phyloP scores from a whole-genome alignment of 2,113 vertebrate species.

The Eurystomus gularis region DNA sequence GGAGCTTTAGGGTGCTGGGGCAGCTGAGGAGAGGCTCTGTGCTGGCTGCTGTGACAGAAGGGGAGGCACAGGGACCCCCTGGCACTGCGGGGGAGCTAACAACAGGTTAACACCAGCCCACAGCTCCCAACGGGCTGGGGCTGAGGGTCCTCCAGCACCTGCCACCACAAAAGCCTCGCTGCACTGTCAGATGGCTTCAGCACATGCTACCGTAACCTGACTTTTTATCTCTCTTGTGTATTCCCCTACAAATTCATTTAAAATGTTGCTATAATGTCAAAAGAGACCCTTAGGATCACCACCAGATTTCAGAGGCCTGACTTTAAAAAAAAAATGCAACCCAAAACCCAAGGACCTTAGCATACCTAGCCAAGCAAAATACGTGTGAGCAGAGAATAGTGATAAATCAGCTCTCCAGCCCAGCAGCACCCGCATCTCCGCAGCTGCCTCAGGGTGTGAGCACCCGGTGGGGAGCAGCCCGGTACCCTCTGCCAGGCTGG shows the following conservation, averaged over 20 bases:
- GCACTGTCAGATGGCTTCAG: not conserved
- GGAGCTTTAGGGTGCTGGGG: not conserved
- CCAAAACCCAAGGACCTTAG: not conserved
- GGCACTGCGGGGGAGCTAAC: accelerated
- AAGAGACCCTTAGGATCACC: not conserved
- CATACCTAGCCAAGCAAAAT: not conserved
- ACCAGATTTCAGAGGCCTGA: not conserved
- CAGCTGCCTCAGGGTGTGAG: accelerated
- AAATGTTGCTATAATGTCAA: not conserved
- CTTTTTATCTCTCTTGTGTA: not conserved
- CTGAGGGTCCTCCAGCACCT: not conserved
- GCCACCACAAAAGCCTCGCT: not conserved
- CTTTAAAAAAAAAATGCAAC: not conserved
- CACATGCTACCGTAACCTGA: accelerated
- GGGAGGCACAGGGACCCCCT: not conserved
- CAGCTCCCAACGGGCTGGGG: not conserved
- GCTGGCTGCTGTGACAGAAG: not conserved
- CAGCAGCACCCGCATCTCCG: accelerated
- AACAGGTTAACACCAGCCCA: not conserved
- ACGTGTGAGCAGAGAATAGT: not conserved
- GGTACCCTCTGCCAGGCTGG: accelerated
- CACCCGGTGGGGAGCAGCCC: not conserved
- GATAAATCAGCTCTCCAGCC: too few species aligned
- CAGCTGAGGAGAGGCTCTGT: not conserved
- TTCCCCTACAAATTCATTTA: not conserved